Percentiles rank a stretch among this genome's conserved stretches.
Evolutionary conservation across 2,113 vertebrate genomes (phyloP).

Genomic region (Brienomyrus longianalis): DNA sequence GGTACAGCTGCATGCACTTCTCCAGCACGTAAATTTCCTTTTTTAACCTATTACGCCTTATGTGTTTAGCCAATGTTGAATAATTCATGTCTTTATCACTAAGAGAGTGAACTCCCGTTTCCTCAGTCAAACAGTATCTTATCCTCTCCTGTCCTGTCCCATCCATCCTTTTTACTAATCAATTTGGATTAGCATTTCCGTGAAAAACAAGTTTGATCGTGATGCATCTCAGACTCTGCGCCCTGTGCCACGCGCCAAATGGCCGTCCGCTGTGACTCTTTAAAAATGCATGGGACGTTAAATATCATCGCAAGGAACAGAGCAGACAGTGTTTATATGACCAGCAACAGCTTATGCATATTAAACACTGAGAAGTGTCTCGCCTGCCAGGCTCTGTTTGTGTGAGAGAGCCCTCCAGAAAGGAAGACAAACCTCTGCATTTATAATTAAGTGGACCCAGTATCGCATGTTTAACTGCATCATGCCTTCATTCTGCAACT

Average conservation of each 20-base stretch:
- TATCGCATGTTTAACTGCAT: not conserved
- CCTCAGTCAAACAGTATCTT: not conserved
- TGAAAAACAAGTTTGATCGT: not conserved
- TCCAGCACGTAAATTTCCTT: not conserved
- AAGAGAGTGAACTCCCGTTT: not conserved
- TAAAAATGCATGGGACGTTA: conserved; percentile 16
- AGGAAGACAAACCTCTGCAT: not conserved
- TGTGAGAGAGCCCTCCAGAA: conserved; percentile 15
- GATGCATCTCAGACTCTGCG: not conserved
- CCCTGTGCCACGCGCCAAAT: not conserved
- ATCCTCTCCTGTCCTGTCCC: not conserved
- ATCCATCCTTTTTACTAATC: not conserved
- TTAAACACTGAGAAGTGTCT: conserved; percentile 17
- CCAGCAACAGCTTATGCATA: conserved; percentile 24
- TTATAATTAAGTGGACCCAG: conserved; percentile 1
- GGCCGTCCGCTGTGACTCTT: not conserved
- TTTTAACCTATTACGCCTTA: not conserved
- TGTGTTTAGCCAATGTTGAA: not conserved
- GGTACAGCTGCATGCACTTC: not conserved
- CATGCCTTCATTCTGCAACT: not conserved
- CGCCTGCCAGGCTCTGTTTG: conserved; percentile 17
- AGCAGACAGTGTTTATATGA: conserved; percentile 28
- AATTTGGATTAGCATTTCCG: not conserved
- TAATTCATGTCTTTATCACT: not conserved
- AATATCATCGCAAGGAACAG: conserved; percentile 22